Evolutionary conservation across 1,140 invertebrate species (phyloP).

Genomic region (Drosophila ohnishii): DNA sequence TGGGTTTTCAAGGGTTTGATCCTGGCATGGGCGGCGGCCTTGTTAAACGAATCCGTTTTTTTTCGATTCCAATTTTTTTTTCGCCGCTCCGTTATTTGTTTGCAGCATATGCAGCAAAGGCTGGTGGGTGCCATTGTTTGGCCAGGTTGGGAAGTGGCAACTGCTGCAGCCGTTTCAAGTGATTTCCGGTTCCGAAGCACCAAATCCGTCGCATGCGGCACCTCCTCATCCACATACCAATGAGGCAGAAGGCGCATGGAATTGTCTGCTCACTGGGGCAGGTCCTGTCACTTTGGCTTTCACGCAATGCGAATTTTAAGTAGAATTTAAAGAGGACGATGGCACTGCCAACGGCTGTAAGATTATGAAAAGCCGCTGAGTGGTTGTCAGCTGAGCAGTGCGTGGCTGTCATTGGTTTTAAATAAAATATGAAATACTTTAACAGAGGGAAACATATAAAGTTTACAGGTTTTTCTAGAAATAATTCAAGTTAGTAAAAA

Average conservation of each 20-base stretch:
- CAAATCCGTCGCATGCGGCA: conserved; percentile 41
- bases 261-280: conserved; percentile 26
- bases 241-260: conserved; percentile 30
- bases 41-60: conserved; percentile 35
- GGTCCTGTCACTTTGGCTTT: conserved; percentile 28
- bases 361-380: conserved; percentile 46
- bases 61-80: conserved; percentile 1
- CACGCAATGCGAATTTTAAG: conserved; percentile 68
- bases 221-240: conserved; percentile 59
- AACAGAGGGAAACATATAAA: background rate
- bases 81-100: conserved; percentile 1
- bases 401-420: conserved; percentile 5
- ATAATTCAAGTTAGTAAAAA: too few relatives aligned
- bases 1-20: conserved; percentile 6
- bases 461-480: background rate
- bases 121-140: conserved; percentile 38
- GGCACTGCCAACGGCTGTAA: background rate
- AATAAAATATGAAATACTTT: conserved; percentile 20
- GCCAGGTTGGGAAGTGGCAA: conserved; percentile 35
- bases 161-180: conserved; percentile 54
- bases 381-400: conserved; percentile 20
- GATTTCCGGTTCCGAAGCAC: conserved; percentile 57
- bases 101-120: conserved; percentile 14
- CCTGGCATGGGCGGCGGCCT: background rate
- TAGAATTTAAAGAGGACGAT: conserved; percentile 35